Evolutionary conservation across 2,888 invertebrate genomes (phyloP).

Genomic region (Acanthosoma haemorrhoidale): DNA sequence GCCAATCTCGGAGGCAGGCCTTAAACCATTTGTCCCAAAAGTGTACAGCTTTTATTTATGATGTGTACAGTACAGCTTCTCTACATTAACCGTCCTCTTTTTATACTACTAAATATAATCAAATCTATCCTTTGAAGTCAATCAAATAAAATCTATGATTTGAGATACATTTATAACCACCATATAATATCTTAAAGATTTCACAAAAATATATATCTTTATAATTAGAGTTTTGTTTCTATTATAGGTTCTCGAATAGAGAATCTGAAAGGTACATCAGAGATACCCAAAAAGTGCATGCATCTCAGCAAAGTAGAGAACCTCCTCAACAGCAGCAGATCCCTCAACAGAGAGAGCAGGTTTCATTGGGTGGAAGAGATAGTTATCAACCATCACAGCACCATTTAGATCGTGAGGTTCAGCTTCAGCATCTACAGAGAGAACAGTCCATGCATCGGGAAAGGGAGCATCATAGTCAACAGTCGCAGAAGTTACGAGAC

Average conservation of each 20-base stretch:
- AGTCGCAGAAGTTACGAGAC: constrained; percentile 32
- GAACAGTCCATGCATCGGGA: constrained; percentile 39
- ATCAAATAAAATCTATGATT: no score
- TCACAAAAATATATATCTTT: no score
- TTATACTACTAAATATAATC: no score
- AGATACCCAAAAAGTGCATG: constrained; percentile 37
- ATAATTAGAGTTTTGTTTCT: no score
- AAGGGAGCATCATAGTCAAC: constrained; percentile 36
- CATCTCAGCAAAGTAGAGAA: constrained; percentile 38
- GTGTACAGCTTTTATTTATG: no score
- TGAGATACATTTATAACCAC: no score
- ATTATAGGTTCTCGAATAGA: constrained; percentile 38
- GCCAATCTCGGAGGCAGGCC: no score
- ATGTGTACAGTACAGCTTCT: no score
- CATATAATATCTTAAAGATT: no score
- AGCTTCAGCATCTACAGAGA: constrained; percentile 40
- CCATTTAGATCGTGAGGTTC: constrained; percentile 44
- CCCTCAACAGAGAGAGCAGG: constrained; percentile 29
- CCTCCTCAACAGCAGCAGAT: constrained; percentile 22
- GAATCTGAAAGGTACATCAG: constrained; percentile 40
- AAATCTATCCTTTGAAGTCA: no score
- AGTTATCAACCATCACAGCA: constrained; percentile 37
- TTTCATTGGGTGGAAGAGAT: constrained; percentile 26
- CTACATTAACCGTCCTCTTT: no score
- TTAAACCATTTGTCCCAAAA: no score